Base-by-base conservation (phyloP, 2,888 invertebrate genomes). In the Pheosia tremula region DNA sequence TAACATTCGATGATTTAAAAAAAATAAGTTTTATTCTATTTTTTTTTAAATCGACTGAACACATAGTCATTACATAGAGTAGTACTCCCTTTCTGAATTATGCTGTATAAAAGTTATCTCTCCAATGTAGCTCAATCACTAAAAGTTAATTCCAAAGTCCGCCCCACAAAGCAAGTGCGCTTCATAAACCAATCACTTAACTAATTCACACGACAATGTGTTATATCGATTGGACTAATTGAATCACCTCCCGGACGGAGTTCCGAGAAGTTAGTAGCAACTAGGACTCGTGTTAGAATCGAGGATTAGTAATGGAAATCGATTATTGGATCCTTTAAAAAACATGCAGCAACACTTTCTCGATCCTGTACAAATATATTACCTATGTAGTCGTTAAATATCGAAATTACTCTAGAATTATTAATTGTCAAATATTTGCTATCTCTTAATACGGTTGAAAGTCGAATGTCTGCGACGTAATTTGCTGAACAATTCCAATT, bases 151-250 rank as follows among this genome's bases (percentile, higher is more conserved):
- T n/a, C 24, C 24, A 4, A 50, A 50, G 24, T 24, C 24, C 8
- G 24, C 10, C 10, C 50, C 50, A 53, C 53, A 53, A 53, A 53
- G 53, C 37, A 53, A 53, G 53, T 53, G 53, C 53, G 6, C 53
- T 37, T 53, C 53, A 37, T 37, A 37, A 37, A 53, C 53, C 50
- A 50, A 50, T 50, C 50, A 50, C 24, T 50, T 13, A 50, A 50
- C 50, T 50, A 24, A 50, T 53, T 53, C 53, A 37, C 37, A 11
- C 53, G 37, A 50, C 50, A 50, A 50, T 8, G 50, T 50, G 24
- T 50, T 4, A 13, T 9, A 50, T 50, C 10, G 50, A 53, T 53
- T 53, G 36, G 53, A 37, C 5, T 53, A 53, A 53, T 37, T 53
- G 53, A 37, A 53, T 53, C 24, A 37, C 9, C 9, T 8, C 37